Evolutionary conservation across 2,797 vertebrate genomes (phyloP).

Genomic region (Poecile montanus): DNA sequence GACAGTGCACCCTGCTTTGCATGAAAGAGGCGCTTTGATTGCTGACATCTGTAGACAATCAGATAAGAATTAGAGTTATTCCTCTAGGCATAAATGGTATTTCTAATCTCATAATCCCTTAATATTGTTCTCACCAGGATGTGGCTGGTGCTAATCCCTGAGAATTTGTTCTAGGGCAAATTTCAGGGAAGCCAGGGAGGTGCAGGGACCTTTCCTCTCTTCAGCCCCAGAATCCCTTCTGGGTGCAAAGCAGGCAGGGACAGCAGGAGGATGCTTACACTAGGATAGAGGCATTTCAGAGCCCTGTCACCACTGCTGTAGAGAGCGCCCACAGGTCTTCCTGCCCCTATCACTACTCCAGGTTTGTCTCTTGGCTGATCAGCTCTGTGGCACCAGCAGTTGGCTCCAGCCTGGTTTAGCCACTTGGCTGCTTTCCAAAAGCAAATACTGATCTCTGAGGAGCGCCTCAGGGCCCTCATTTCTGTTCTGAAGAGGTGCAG

Average conservation of each 20-base stretch:
- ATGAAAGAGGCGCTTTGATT: constrained; percentile 40
- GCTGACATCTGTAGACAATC: constrained; percentile 65
- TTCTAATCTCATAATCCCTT: constrained; percentile 69
- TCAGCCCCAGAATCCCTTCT: not conserved
- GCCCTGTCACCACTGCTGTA: not conserved
- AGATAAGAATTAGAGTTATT: constrained; percentile 59
- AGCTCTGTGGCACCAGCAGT: not conserved
- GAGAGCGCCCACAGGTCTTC: accelerated
- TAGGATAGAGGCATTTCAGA: not conserved
- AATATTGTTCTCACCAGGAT: constrained; percentile 59
- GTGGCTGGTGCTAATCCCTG: constrained; percentile 33
- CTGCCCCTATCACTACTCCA: accelerated
- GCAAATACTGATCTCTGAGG: not conserved
- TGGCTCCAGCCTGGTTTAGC: not conserved
- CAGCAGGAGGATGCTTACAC: not conserved
- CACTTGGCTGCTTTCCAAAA: not conserved
- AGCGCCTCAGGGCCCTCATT: not conserved
- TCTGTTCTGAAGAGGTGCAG: not conserved
- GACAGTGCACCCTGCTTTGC: not conserved
- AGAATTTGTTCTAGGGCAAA: constrained; percentile 29
- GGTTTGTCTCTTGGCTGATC: not conserved
- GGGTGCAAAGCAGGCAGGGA: not conserved
- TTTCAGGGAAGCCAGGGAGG: not conserved
- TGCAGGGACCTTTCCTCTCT: not conserved
- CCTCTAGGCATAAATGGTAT: constrained; percentile 51